These are phyloP conservation scores for Lasioglossum vierecki DNA, from an alignment of 2,888 invertebrate species.

Conservation along the genomic window DNA sequence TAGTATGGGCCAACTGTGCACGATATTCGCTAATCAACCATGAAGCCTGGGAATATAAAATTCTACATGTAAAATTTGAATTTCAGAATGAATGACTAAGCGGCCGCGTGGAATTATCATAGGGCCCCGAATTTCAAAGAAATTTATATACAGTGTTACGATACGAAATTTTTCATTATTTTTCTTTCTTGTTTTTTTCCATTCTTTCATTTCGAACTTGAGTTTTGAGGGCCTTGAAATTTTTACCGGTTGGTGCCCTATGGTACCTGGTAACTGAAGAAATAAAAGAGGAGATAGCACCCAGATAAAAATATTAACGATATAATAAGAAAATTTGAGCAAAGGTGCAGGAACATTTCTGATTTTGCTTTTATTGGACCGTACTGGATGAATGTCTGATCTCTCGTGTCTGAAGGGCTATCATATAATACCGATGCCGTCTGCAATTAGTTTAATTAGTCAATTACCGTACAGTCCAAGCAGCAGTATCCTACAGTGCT, in stretches of 20 bases:
- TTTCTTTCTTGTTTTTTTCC: too few species aligned
- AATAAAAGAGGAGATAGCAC: not conserved
- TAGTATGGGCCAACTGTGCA: not conserved
- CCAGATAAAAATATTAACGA: not conserved
- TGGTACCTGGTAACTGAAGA: not conserved
- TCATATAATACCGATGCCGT: not conserved
- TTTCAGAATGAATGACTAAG: not conserved
- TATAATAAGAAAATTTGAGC: not conserved
- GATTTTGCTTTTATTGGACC: not conserved
- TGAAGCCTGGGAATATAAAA: not conserved
- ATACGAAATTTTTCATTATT: too few species aligned
- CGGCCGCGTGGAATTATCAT: too few species aligned
- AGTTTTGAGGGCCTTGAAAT: too few species aligned
- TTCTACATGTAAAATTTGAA: not conserved
- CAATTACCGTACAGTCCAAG: not conserved
- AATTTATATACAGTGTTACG: too few species aligned
- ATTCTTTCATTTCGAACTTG: too few species aligned
- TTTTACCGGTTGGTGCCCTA: too few species aligned
- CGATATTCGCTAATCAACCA: not conserved
- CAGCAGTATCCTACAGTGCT: not conserved
- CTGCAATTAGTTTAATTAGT: slow-evolving; percentile 10
- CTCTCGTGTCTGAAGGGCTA: not conserved
- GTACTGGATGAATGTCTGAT: not conserved
- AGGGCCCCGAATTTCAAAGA: too few species aligned
- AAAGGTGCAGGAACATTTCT: not conserved